A percentile compares a stretch with the other conserved stretches of the same genome.
phyloP scores from a whole-genome alignment of 2,113 vertebrate species.

The Rhadina sibilatrix region DNA sequence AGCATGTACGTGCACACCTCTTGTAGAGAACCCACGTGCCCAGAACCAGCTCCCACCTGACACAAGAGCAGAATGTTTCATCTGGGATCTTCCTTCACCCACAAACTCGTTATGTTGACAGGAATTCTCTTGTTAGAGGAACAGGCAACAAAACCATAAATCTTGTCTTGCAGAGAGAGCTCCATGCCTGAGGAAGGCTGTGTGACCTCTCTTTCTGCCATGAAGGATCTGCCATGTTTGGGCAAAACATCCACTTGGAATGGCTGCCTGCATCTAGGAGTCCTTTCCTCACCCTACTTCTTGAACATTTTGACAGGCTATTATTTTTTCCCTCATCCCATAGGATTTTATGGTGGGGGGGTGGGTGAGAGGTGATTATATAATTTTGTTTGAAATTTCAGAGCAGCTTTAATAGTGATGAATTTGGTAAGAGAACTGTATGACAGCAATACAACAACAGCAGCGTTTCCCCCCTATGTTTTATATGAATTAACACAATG shows the following conservation, averaged over 20 bases:
- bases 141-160: conserved; percentile 4
- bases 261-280: background rate
- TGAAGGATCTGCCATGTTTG: background rate
- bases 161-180: background rate
- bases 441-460: too few relatives aligned
- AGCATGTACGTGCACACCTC: background rate
- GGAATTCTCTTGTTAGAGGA: background rate
- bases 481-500: too few relatives aligned
- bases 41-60: background rate
- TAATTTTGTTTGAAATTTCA: too few relatives aligned
- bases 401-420: too few relatives aligned
- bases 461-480: too few relatives aligned
- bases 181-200: background rate
- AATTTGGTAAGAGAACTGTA: too few relatives aligned
- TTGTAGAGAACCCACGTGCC: background rate
- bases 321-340: background rate
- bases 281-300: background rate
- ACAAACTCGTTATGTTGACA: background rate
- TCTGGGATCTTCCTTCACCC: background rate
- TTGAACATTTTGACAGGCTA: background rate
- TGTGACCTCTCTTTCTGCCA: background rate
- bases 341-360: too few relatives aligned
- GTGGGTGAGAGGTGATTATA: too few relatives aligned
- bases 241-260: conserved; percentile 15
- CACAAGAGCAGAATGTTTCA: background rate